phyloP scores from a whole-genome alignment of 2,113 vertebrate species.

The Rallus limicola region DNA sequence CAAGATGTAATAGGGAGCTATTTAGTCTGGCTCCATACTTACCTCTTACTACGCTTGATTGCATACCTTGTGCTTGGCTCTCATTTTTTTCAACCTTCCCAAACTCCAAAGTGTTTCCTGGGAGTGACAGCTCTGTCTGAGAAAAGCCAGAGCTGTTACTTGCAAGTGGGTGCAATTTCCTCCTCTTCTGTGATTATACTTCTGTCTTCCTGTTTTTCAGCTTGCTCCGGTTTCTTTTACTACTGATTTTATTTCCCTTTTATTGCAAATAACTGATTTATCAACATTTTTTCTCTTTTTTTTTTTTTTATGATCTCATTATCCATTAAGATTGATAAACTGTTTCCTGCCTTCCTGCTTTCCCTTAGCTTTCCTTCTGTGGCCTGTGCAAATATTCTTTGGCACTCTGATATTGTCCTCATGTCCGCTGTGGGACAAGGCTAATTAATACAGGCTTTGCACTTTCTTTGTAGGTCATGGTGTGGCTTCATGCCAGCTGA shows the following conservation, averaged over 20 bases:
- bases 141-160: background rate
- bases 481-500: background rate
- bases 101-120: background rate
- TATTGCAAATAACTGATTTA: background rate
- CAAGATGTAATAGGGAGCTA: background rate
- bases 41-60: background rate
- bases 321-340: background rate
- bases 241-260: background rate
- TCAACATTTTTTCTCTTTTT: background rate
- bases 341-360: constrained; percentile 6
- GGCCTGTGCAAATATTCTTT: background rate
- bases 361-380: background rate
- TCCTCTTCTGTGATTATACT: background rate
- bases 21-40: background rate
- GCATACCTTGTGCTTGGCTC: background rate
- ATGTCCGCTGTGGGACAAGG: fast-evolving
- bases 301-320: background rate
- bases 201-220: constrained; percentile 1
- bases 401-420: background rate
- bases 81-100: background rate
- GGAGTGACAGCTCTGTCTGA: background rate
- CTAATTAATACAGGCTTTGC: background rate
- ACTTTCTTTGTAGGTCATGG: background rate
- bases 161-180: background rate
- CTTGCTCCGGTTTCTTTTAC: background rate